phyloP scores from a whole-genome alignment of 2,888 invertebrate species.

The Epiblema foenella region DNA sequence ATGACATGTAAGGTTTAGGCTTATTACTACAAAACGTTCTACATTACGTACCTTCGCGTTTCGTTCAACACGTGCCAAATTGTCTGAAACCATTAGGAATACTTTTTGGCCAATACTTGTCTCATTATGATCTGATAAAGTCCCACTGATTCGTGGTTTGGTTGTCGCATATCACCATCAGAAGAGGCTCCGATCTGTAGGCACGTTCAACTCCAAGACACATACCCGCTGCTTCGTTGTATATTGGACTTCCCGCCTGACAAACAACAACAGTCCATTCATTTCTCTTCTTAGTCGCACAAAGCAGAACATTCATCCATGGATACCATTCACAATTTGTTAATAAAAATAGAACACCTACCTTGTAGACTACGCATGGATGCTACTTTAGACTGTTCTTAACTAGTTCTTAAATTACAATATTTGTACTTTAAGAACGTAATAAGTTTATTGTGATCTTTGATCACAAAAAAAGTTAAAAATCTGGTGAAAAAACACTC shows the following conservation, averaged over 20 bases:
- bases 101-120: not conserved
- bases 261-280: constrained; percentile 46
- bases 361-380: no score
- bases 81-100: not conserved
- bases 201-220: constrained; percentile 87
- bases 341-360: no score
- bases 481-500: no score
- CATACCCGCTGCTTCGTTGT: constrained; percentile 94
- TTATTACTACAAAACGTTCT: not conserved
- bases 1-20: no score
- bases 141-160: constrained; percentile 78
- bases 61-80: not conserved
- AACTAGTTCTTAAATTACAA: no score
- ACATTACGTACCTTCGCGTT: not conserved
- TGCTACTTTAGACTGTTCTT: no score
- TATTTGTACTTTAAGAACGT: no score
- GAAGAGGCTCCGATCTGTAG: constrained; percentile 64
- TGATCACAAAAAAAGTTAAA: no score
- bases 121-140: constrained; percentile 65
- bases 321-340: no score
- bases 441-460: no score
- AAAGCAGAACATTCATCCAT: not conserved
- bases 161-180: constrained; percentile 79
- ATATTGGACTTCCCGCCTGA: constrained; percentile 90
- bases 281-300: not conserved